Percentiles rank a stretch among this genome's conserved stretches.
phyloP scores from a whole-genome alignment of 2,113 vertebrate genomes.

The Leptobrachium ailaonicum region DNA sequence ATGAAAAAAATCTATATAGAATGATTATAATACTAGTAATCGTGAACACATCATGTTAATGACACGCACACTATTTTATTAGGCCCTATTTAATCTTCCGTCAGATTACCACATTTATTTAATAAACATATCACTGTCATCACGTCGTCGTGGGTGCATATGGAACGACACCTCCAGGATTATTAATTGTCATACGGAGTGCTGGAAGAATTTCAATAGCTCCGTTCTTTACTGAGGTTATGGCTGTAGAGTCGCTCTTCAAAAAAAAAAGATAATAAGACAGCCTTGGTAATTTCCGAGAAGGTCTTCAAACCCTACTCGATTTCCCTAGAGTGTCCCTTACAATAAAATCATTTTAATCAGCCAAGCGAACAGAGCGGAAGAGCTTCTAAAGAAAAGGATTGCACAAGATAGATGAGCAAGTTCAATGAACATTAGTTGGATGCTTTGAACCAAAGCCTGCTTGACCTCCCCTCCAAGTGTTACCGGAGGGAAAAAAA shows the following conservation, averaged over 20 bases:
- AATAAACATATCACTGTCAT: too few relatives aligned
- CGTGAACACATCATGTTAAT: too few relatives aligned
- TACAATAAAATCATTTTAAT: conserved; percentile 31
- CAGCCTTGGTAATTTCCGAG: neutral
- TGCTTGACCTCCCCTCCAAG: neutral
- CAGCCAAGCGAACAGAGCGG: neutral
- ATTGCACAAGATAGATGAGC: conserved; percentile 8
- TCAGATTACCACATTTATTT: too few relatives aligned
- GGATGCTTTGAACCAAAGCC: neutral
- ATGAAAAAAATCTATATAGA: too few relatives aligned
- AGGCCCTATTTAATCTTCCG: too few relatives aligned
- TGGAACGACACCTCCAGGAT: neutral
- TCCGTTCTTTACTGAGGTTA: neutral
- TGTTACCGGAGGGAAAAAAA: neutral
- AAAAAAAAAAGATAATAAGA: conserved; percentile 5
- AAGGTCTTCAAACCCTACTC: neutral
- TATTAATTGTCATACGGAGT: neutral
- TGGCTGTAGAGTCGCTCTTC: neutral
- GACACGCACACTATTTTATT: too few relatives aligned
- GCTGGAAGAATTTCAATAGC: neutral
- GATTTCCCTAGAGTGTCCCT: conserved; percentile 5
- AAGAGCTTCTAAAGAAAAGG: neutral
- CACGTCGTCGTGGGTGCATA: neutral
- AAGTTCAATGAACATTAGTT: conserved; percentile 6
- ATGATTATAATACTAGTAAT: too few relatives aligned